phyloP scores from a whole-genome alignment of 2,797 vertebrate genomes.

The Naso thynnoides region DNA sequence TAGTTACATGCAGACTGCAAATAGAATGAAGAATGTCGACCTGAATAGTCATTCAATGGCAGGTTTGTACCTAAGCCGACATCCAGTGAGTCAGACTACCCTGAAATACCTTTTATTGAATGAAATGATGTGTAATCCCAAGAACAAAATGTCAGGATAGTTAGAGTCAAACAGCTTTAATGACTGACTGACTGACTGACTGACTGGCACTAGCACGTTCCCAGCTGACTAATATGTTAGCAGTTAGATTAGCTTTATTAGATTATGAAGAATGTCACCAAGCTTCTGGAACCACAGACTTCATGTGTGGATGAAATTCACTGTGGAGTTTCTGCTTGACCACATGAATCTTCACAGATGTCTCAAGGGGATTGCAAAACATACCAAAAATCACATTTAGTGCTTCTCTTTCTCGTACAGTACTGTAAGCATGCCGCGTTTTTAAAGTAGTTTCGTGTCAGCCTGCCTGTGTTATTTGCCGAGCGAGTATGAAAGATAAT shows the following conservation, averaged over 20 bases:
- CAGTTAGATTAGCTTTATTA: not conserved
- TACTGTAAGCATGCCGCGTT: not conserved
- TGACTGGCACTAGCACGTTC: too few species aligned
- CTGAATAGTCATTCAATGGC: too few species aligned
- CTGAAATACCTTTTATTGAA: too few species aligned
- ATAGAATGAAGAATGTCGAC: too few species aligned
- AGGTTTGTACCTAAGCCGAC: too few species aligned
- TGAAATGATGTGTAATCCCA: too few species aligned
- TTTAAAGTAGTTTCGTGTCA: conserved; percentile 13
- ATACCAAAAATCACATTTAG: not conserved
- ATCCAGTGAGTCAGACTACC: too few species aligned
- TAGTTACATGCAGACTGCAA: too few species aligned
- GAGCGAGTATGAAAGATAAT: conserved; percentile 77
- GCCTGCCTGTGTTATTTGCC: conserved; percentile 43
- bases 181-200: too few species aligned
- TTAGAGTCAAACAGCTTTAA: too few species aligned
- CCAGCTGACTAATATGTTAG: too few species aligned
- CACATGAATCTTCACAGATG: not conserved
- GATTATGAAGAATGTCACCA: not conserved
- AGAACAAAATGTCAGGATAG: too few species aligned
- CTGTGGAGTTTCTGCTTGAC: not conserved
- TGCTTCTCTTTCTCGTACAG: not conserved
- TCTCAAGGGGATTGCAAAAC: conserved; percentile 1
- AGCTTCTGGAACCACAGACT: not conserved
- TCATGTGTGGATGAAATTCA: not conserved